phyloP scores from a whole-genome alignment of 2,797 vertebrate genomes.

The Buceros bicornis region DNA sequence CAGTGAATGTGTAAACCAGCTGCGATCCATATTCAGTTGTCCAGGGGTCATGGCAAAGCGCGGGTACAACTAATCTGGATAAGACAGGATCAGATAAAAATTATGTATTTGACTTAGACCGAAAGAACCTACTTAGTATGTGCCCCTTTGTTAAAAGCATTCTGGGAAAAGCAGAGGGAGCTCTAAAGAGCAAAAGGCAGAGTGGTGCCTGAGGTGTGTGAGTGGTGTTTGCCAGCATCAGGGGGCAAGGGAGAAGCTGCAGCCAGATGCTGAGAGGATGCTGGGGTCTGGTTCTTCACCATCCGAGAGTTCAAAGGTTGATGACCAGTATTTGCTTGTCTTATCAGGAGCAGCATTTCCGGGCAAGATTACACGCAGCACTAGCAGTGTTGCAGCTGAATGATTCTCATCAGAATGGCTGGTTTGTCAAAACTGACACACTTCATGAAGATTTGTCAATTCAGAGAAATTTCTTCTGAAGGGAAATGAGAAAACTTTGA shows the following conservation, averaged over 20 bases:
- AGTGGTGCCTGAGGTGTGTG: not conserved
- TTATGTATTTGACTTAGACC: not conserved
- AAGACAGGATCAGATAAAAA: not conserved
- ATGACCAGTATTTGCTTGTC: not conserved
- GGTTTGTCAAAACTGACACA: not conserved
- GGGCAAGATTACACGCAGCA: not conserved
- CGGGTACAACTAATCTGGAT: not conserved
- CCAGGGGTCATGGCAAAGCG: not conserved
- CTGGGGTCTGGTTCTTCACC: not conserved
- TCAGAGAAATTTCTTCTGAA: not conserved
- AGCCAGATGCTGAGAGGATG: not conserved
- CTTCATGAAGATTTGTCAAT: not conserved
- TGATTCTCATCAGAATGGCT: not conserved
- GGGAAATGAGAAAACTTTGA: not conserved
- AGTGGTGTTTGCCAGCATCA: not conserved
- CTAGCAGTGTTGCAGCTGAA: not conserved
- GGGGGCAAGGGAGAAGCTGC: not conserved
- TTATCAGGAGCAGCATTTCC: not conserved
- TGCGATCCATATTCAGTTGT: not conserved
- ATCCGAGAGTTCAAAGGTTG: not conserved
- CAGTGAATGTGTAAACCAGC: not conserved
- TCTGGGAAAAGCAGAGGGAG: not conserved
- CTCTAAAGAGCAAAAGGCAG: not conserved
- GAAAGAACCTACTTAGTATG: not conserved
- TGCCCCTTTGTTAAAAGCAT: not conserved